These are phyloP conservation scores for Phortica magna DNA, from an alignment of 2,888 invertebrate species.

Conservation along the genomic window DNA sequence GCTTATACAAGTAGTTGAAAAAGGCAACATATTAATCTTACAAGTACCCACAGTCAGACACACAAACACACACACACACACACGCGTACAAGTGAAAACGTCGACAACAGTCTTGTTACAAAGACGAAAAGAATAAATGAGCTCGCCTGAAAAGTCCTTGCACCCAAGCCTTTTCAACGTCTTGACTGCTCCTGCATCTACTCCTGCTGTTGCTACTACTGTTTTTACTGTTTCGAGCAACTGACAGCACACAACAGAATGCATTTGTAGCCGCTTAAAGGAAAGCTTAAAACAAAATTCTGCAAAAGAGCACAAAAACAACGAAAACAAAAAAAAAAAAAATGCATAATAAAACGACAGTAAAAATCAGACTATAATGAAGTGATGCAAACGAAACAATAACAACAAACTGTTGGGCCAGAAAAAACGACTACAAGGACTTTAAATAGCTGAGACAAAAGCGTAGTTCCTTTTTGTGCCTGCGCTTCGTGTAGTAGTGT, in stretches of 20 bases:
- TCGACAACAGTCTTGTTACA: constrained; percentile 18
- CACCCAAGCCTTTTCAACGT: constrained; percentile 45
- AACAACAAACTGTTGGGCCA: not conserved
- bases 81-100: constrained; percentile 7
- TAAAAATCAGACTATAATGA: not conserved
- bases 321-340: not conserved
- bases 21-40: constrained; percentile 69
- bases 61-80: constrained; percentile 22
- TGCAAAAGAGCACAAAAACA: not conserved
- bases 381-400: not conserved
- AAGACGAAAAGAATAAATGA: constrained; percentile 46
- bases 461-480: not conserved
- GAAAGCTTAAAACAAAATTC: constrained; percentile 9
- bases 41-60: constrained; percentile 37
- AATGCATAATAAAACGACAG: not conserved
- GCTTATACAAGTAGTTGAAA: constrained; percentile 59
- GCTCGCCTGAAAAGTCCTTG: constrained; percentile 41
- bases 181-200: constrained; percentile 8
- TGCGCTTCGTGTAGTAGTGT: not conserved
- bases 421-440: not conserved
- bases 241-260: not conserved
- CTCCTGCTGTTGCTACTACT: constrained; percentile 37
- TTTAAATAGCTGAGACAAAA: not conserved
- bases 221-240: constrained; percentile 31
- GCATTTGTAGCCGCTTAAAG: constrained; percentile 7